Base-by-base conservation (phyloP, 1,140 invertebrate genomes). In the Nephila pilipes region DNA sequence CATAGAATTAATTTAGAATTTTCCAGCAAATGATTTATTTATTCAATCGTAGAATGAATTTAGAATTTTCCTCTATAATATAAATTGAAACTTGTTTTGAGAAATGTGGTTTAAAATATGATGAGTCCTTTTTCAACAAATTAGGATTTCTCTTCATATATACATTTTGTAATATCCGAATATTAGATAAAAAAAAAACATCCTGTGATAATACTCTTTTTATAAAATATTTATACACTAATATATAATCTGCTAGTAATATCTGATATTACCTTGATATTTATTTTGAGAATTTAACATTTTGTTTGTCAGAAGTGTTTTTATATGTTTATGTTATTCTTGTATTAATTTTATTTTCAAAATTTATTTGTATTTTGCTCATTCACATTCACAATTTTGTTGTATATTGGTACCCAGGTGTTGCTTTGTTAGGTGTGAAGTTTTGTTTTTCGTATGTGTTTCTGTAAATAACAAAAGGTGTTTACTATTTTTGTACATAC, bases 391-490 rank as follows among this genome's bases (percentile, higher is more conserved):
- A 65, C 25, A 25, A 65, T 65, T 65, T n/a, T 65, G 25, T 29
- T 65, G 63, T 65, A 65, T 65, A 63, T 63, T 63, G 20, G 60
- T 22, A n/a, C 20, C 63, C 25, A 10, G 22, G n/a, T 10, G 22
- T 22, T 65, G 63, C 63, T 65, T 65, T 25, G 63, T 10, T 63
- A 25, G 60, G 22, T n/a, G 8, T 25, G n/a, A 25, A 25, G n/a
- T n/a, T 63, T n/a, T 65, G 63, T 25, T 65, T 65, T 25, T 46
- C 46, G 12, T n/a, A 12, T 87, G 29, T 54, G 57, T 87, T 36
- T 87, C 36, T 87, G 85, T 87, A 87, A 87, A 87, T 87, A 87
- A 60, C 18, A 32, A 58, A 29, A 54, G 16, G 57, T 60, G 46
- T 87, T 32, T 4, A 60, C 38, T 60, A 87, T 60, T 58, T 32